Evolutionary conservation across 37 sponge, comb jelly and placozoan genomes (phyloP).

Genomic region (Hexactinellida sp.): DNA sequence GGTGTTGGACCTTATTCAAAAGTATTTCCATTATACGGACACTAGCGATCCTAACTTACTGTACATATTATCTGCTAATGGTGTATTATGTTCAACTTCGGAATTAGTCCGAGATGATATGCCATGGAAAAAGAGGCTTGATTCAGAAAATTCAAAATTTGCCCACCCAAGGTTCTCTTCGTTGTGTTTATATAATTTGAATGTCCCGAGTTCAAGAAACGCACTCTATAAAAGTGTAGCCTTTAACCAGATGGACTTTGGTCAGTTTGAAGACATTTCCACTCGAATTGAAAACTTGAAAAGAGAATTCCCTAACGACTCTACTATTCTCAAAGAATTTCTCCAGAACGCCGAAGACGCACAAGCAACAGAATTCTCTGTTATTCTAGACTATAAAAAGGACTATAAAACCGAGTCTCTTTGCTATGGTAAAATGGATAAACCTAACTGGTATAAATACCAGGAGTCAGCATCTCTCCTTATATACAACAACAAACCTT

Average conservation of each 20-base stretch:
- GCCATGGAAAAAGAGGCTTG: not conserved
- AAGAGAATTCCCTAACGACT: constrained; percentile 41
- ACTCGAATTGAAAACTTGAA: constrained; percentile 50
- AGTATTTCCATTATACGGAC: not conserved
- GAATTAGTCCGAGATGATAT: not conserved
- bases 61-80: not conserved
- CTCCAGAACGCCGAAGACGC: not conserved
- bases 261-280: constrained; percentile 59
- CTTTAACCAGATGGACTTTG: not conserved
- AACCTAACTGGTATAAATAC: not conserved
- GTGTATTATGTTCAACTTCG: not conserved
- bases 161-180: not conserved
- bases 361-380: not conserved
- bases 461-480: not conserved
- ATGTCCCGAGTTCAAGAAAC: not conserved
- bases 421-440: not conserved
- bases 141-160: not conserved
- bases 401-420: not conserved
- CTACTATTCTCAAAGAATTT: constrained; percentile 62
- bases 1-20: not conserved
- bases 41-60: not conserved
- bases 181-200: not conserved
- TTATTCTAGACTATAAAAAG: not conserved
- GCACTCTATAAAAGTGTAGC: not conserved
- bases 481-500: not conserved